Base-by-base conservation (phyloP, 2,797 vertebrate species). In the Buphagus erythrorhynchus region DNA sequence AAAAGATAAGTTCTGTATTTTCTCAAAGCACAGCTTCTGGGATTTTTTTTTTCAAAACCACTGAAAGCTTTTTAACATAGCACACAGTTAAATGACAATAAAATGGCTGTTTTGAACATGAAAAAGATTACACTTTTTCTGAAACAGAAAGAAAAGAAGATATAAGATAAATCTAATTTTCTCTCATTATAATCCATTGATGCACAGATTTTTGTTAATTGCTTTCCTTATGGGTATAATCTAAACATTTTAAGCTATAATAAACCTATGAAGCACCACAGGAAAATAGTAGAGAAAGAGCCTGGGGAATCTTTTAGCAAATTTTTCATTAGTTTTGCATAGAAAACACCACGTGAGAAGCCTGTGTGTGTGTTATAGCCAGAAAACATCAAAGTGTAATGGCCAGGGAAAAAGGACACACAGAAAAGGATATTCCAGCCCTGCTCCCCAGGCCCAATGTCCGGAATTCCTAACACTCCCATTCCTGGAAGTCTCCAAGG, bases 141-240 rank as follows among this genome's bases (percentile, higher is more conserved):
- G 82, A 31, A 88, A 86, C 1, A 3, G 77, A 62, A 91, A 78
- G 29, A 63, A 79, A 85, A 84, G 13, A 38, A 86, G 40, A 81
- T 72, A 63, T 81, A 94, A 94, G 90, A 68, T 69, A 77, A 83
- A 84, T 73, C 79, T 86, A 84, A 95, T 95, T 95, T 96, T 86
- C 55, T 76, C 67, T 92, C 86, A 92, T 86, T 91, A 76, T 48
- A 81, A 84, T 55, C 77, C 80, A 81, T 15, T 58, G 88, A 90
- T 65, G 80, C 62, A 80, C 36, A 77, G 66, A 84, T 81, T 80
- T 69, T 88, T 54, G 36, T 88, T 93, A 94, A 94, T 88, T 86
- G 83, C 80, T 88, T 90, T 90, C 58, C 90, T 93, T 90, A 61
- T 73, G 69, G 35, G 69, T 72, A 91, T 69, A 75, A 88, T 94